Base-by-base conservation (phyloP, 1,140 invertebrate species). In the Procambarus clarkii region DNA sequence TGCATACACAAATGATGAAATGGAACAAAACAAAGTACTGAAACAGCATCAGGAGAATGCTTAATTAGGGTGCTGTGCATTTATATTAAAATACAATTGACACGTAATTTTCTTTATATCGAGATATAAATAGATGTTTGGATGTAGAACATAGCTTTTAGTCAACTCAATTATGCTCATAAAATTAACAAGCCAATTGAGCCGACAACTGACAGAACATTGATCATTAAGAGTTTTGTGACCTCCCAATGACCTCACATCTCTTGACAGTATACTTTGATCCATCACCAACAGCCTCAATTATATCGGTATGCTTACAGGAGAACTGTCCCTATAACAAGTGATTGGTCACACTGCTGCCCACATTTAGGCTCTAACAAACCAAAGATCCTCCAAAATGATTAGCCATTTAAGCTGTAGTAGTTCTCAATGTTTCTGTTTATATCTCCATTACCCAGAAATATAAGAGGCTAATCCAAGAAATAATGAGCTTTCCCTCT, bases 21-120 rank as follows among this genome's bases (percentile, higher is more conserved):
- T 80, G 79, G n/a, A 88, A 78, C 86, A 60, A 69, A 69, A 84
- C 69, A 77, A 86, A 83, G 58, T 77, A 86, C 58, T 86, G 76
- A 78, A 77, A 86, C 85, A 86, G 85, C 85, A 86, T 86, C 76
- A 83, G 81, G 58, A 81, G 44, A 88, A 64, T 88, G 60, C 86
- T 81, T 60, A 80, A 88, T 54, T 74, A 74, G 34, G 50, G 69
- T 76, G 86, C 77, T 88, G 86, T 88, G 86, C 86, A 88, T 88
- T 80, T 88, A 88, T 78, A 88, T 58, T 88, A 81, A 88, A 84
- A 88, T 88, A 80, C 86, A 88, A 88, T 50, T 88, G 86, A 88
- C 86, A 88, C 81, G 58, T 88, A 81, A 64, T 81, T 88, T 88
- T 81, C 69, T 81, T 80, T 88, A 80, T 88, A 80, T n/a, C 71